Conservation (phyloP, 2,113 vertebrate genomes). For the Tragelaphus scriptus region DNA sequence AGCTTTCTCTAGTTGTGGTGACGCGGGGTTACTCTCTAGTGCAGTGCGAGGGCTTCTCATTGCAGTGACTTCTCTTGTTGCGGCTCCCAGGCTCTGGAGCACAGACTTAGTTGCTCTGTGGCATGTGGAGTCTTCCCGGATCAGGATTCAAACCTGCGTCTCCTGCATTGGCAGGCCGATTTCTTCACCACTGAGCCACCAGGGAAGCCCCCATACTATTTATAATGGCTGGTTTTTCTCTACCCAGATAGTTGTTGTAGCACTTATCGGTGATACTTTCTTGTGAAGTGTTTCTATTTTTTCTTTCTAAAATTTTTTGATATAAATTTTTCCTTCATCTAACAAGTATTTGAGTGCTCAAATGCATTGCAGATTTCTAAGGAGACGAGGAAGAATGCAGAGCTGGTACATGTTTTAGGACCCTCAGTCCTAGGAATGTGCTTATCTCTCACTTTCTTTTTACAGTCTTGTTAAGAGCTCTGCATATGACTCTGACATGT, state of each 20-base stretch:
- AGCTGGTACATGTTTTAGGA: background rate
- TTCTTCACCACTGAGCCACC: background rate
- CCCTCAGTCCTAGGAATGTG: background rate
- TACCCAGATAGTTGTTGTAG: background rate
- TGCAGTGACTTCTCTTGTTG: background rate
- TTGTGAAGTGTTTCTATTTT: background rate
- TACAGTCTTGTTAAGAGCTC: background rate
- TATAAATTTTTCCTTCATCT: background rate
- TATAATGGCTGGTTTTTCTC: background rate
- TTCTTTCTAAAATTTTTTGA: background rate
- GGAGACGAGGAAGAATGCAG: background rate
- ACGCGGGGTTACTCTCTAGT: background rate
- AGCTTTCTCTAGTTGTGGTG: background rate
- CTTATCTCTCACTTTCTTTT: background rate
- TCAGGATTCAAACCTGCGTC: background rate
- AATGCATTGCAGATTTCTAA: background rate
- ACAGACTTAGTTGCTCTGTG: background rate
- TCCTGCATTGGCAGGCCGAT: background rate
- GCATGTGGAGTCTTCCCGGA: background rate
- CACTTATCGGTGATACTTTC: background rate
- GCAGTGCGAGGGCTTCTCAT: background rate
- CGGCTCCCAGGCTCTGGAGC: background rate
- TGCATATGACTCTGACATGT: background rate
- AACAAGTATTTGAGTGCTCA: background rate
- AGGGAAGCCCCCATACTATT: background rate